Evolutionary conservation across 2,888 invertebrate species (phyloP).

Genomic region (Chrysomela aeneicollis): DNA sequence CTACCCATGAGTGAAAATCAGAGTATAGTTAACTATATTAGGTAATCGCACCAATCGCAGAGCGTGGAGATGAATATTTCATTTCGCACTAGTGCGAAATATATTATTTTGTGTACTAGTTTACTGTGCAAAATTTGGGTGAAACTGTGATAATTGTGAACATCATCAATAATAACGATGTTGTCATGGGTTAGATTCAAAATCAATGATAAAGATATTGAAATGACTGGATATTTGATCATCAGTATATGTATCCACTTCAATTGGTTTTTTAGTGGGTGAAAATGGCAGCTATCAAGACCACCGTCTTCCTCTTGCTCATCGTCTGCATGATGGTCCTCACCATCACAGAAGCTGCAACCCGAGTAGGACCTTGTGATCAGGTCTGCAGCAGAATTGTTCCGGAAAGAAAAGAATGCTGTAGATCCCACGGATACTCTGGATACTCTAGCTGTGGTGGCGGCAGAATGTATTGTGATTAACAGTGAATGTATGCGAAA

Average conservation of each 20-base stretch:
- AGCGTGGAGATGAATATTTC: too few relatives aligned
- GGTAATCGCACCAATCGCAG: too few relatives aligned
- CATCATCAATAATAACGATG: too few relatives aligned
- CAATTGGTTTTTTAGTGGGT: background rate
- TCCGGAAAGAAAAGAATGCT: background rate
- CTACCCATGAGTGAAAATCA: too few relatives aligned
- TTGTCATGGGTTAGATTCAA: too few relatives aligned
- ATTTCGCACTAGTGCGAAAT: too few relatives aligned
- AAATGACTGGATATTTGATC: background rate
- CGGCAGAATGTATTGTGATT: background rate
- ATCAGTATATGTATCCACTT: background rate
- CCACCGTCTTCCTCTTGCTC: background rate
- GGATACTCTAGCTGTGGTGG: background rate
- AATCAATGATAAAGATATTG: too few relatives aligned
- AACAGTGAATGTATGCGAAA: background rate
- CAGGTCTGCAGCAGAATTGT: background rate
- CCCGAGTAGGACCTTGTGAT: background rate
- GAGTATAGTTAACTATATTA: too few relatives aligned
- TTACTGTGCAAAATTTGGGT: too few relatives aligned
- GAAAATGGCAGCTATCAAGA: background rate
- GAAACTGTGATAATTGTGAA: too few relatives aligned
- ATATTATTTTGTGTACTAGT: too few relatives aligned
- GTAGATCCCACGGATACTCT: background rate
- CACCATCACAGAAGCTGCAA: background rate
- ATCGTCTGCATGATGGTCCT: background rate